Base-by-base conservation (phyloP, 2,797 vertebrate genomes). In the Lagodon rhomboides region DNA sequence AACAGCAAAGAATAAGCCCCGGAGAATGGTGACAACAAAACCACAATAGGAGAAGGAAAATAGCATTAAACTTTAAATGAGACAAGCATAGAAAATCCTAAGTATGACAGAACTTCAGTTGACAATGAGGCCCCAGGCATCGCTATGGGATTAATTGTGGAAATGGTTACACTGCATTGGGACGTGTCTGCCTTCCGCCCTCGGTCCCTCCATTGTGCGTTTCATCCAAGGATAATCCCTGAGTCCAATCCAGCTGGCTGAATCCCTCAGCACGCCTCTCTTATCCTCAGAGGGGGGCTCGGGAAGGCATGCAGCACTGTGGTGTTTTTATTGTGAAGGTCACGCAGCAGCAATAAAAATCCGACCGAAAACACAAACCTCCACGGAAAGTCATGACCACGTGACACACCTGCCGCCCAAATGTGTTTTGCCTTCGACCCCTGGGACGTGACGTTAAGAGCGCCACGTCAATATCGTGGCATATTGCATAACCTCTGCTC, bases 171-270 rank as follows among this genome's bases (percentile, higher is more conserved):
- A 38, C 47, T 38, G 82, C 61, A 65, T 5, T 53, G 68, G 51
- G 65, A 59, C 30, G 25, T 38, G 44, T 70, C 44, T 75, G 46
- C 34, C 25, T 68, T 44, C n/a, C 58, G 73, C 34, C 54, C 72
- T 77, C 30, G 13, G 72, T 88, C 61, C 61, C 56, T 75, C 50
- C 27, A 3, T 72, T 3, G 23, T 22, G 46, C 3, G 11, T 72
- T 80, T 86, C 73, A 85, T 69, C 66, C 65, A 38, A 61, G 60
- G 66, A 86, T 85, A 79, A 89, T 84, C 86, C 79, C 76, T 51
- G 58, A 77, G 63, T 72, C 44, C 74, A 55, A 70, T 80, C 80
- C 77, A 76, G 62, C 68, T 54, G 85, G 38, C 60, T 76, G 69
- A 77, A 67, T 79, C 77, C 75, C 73, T 38, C 70, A 60, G 50